Base-by-base conservation (phyloP, 2,797 vertebrate species). In the Hybognathus amarus region DNA sequence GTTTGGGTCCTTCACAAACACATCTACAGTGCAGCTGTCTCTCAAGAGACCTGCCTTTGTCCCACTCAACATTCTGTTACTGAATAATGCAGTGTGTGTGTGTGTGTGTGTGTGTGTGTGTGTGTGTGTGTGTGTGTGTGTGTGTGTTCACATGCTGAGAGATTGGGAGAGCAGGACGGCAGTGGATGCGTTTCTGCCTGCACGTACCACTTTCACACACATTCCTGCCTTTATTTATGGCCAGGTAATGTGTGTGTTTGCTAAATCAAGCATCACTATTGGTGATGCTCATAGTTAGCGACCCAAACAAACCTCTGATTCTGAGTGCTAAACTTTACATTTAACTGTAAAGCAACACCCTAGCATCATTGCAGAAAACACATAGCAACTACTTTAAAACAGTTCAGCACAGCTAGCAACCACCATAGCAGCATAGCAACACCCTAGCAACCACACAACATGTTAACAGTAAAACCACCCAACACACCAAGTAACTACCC, bases 121-220 rank as follows among this genome's bases (percentile, higher is more conserved):
- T 74, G 61, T 56, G 71, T 77, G 75, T 56, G 47, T 56, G 81
- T 69, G 80, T 74, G 78, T 69, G 66, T 77, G 73, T 45, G 63
- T 63, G 80, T 67, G 69, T 70, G 71, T 36, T 9, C 33, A 56
- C 22, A 64, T 79, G 82, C 27, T 79, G 79, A 79, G 66, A 59
- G 71, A 68, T 38, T 80, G 71, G 54, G 68, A 13, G 79, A 52
- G 6, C 52, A 61, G 24, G 67, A 68, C 27, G 40, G 74, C 54
- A 78, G 82, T 33, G 6, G n/a, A 42, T 77, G 77, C 84, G 75
- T 82, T 87, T 27, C 68, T 71, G 10, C 1, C 13, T 12, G 86
- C 88, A 89, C 88, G 84, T 86, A 89, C 79, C 36, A 22, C 69
- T 79, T 77, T 79, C 36, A 33, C 54, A 24, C 47, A 66, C 45